Base-by-base conservation (phyloP, 1,140 invertebrate genomes). In the Hypothenemus hampei region DNA sequence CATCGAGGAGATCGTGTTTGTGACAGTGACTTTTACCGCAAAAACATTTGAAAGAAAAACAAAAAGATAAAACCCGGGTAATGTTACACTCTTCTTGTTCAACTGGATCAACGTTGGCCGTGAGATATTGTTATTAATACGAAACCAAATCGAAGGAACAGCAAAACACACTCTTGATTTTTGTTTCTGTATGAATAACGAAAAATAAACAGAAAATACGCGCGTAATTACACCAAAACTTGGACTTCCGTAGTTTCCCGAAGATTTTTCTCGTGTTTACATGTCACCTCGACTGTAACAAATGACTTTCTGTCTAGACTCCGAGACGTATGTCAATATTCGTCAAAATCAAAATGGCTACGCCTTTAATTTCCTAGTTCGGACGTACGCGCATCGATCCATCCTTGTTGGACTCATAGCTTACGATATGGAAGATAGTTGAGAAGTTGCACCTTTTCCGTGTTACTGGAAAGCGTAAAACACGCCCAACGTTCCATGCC, bases 261-360 rank as follows among this genome's bases (percentile, higher is more conserved):
- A n/a, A 47, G 50, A 61, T 58, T 60, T 63, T 56, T 61, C 57
- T 56, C 65, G 59, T 72, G 69, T 72, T 72, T 72, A 72, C 69
- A 72, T 72, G 69, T 72, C 69, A 72, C 66, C 64, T 62, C 60
- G 48, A 57, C 61, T 54, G 63, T 70, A 64, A 72, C 67, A 72
- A 72, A 72, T 72, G 69, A 72, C 64, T 68, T 65, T 68, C 68
- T 69, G 69, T 72, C 69, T 72, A 72, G 69, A 72, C 69, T 67
- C 47, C 59, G 62, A 68, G 69, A 72, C 70, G 68, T 69, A 69
- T 72, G 70, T 72, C 70, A 72, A 72, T 72, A 70, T 72, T 72
- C 70, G 70, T 72, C 70, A 72, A 70, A 68, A 67, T 65, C 68
- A 72, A 72, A 69, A 72, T 72, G 70, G 70, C 70, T 69, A 72